Base-by-base conservation (phyloP, 1,140 invertebrate genomes). In the Galleria mellonella region DNA sequence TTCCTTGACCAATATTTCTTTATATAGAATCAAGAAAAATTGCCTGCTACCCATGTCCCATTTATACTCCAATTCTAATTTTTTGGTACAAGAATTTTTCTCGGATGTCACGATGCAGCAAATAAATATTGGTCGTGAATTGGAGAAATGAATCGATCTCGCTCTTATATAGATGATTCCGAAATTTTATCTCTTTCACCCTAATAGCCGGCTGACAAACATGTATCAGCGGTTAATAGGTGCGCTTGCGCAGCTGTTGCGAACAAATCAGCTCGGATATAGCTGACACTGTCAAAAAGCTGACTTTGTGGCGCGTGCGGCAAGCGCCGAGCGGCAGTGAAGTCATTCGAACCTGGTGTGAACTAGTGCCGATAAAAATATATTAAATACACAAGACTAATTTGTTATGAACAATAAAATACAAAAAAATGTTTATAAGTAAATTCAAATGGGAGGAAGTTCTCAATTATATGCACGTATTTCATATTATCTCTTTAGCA, bases 201-300 rank as follows among this genome's bases (percentile, higher is more conserved):
- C 81, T 84, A 84, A 84, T 83, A 83, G 81, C 81, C 78, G 78
- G 52, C 76, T 76, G 81, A 82, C 78, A 81, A 83, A 81, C 81
- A 81, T 84, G 81, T 82, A 83, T 83, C 81, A 83, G 73, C 72
- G 78, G 78, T 79, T 83, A 84, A 84, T 84, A 84, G 81, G 78
- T 84, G 76, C 72, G 79, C 68, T 54, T 57, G 45, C 65, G 76
- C 81, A 84, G 81, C 81, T 84, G 81, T 77, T 74, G 72, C 72
- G 76, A 78, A 84, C 81, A 84, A 84, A 84, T 84, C 81, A 84
- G 81, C 54, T 84, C 72, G 60, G 70, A 82, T 83, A 76, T 81
- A 84, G 76, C 69, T 73, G 72, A 81, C 76, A 77, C 68, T 79
- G 76, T 79, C 81, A 81, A 81, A 83, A 84, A 73, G 77, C 70